phyloP scores from a whole-genome alignment of 2,797 vertebrate species.

The Pseudochaenichthys georgianus region DNA sequence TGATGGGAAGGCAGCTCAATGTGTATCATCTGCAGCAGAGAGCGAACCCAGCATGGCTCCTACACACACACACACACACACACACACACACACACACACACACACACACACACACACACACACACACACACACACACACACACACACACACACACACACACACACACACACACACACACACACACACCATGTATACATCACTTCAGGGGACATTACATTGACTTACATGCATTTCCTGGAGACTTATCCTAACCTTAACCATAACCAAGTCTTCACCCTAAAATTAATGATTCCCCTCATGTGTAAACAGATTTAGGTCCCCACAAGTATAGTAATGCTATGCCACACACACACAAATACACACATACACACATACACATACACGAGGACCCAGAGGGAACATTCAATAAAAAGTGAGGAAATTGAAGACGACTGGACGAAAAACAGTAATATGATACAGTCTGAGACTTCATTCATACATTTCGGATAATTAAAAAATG shows the following conservation, averaged over 20 bases:
- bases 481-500: slow-evolving; percentile 38
- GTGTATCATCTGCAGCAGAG: slow-evolving; percentile 61
- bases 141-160: too few species aligned
- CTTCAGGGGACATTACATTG: too few species aligned
- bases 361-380: neutral
- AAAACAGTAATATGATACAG: slow-evolving; percentile 56
- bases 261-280: too few species aligned
- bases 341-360: neutral
- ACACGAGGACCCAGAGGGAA: slow-evolving; percentile 37
- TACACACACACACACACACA: slow-evolving; percentile 39
- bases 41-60: slow-evolving; percentile 56
- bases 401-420: slow-evolving; percentile 34
- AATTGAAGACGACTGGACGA: slow-evolving; percentile 42
- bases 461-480: slow-evolving; percentile 37
- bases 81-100: slow-evolving; percentile 16
- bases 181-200: too few species aligned
- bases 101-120: slow-evolving; percentile 22
- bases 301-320: too few species aligned
- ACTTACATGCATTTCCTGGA: too few species aligned
- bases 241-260: too few species aligned
- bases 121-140: neutral
- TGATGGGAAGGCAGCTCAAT: slow-evolving; percentile 72
- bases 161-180: too few species aligned
- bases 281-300: accelerated
- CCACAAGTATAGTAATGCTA: too few species aligned